Base-by-base conservation (phyloP, 2,113 vertebrate species). In the Calypte anna region DNA sequence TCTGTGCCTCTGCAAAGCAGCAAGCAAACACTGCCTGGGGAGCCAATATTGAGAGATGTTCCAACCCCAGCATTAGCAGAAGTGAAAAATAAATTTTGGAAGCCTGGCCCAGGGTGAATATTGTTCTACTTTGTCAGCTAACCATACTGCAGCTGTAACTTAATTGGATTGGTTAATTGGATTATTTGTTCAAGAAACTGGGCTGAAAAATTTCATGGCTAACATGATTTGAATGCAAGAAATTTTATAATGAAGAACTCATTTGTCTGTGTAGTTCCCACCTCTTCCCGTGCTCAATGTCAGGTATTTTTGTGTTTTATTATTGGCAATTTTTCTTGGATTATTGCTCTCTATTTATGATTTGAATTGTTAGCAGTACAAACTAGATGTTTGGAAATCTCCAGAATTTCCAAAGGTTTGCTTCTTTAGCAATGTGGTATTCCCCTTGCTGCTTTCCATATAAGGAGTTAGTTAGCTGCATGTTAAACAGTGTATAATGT, bases 401-500 rank as follows among this genome's bases (percentile, higher is more conserved):
- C 61, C 82, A 86, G 38, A 57, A 63, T 91, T 96, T 88, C 85
- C 79, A 77, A 9, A 53, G 36, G 63, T 89, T 68, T 38, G 6
- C 23, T 95, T 91, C 64, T 76, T 87, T 86, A 80, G 43, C 44
- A 81, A 14, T 15, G 19, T 33, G 84, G 84, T 82, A 76, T 94
- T 97, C 90, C 91, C 90, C 87, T 86, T 77, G 22, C 43, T 74
- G 53, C 44, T 96, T 94, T 69, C 38, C 21, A 31, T 53, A 74
- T 69, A 68, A 73, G 51, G 13, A 82, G 31, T 78, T 88, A 82
- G 31, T 78, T 88, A 69, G 63, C 63, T 88, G 46, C 82, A 51
- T 31, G 48, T 88, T 77, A 74, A 91, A 20, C 24, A 88, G 12
- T 77, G 36, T 46, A 22, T 70, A 15, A 1, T 86, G 59, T 66